Base-by-base conservation (phyloP, 2,113 vertebrate species). In the Mesembrinibis cayennensis region DNA sequence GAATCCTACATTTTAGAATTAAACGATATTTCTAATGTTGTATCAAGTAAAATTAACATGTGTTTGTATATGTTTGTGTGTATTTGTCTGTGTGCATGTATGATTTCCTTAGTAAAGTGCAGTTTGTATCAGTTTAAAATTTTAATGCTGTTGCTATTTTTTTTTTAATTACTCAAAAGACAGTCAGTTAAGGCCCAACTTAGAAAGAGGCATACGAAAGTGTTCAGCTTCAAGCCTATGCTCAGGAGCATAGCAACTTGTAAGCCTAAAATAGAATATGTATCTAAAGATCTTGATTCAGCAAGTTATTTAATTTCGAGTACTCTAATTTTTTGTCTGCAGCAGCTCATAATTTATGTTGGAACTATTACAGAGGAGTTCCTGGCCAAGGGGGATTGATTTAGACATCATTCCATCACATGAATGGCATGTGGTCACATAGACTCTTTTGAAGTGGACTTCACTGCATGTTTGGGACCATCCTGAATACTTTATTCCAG, bases 1-100 rank as follows among this genome's bases (percentile, higher is more conserved):
- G 27, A 87, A 53, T 36, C 63, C 80, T 96, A 21, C 13, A 29
- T 92, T 94, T 92, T 86, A 93, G 67, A 82, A 88, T 89, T 95
- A 89, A 97, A 80, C 42, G 67, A 0, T 69, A 44, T 95, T 85
- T 91, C n/a, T 59, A 61, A 49, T 76, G 27, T 93, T 90, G 23
- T 89, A 34, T 73, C 10, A 80, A 93, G 27, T 94, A 80, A 89
- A 83, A 62, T 82, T 91, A 95, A 70, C 38, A 42, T 34, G 40
- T 67, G 22, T 76, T 84, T 94, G 69, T 66, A 10, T 70, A 10
- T 82, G 40, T 61, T 92, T 52, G 13, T 52, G 7, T 81, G 16
- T 59, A 52, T 82, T 82, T 86, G 11, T 80, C 44, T 94, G 23
- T 82, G 11, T n/a, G 25, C 47, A 34, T 42, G 11, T 90, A 53